These are phyloP conservation scores for Neodontobutis hainanensis DNA, from an alignment of 2,113 vertebrate species.

Conservation along the genomic window DNA sequence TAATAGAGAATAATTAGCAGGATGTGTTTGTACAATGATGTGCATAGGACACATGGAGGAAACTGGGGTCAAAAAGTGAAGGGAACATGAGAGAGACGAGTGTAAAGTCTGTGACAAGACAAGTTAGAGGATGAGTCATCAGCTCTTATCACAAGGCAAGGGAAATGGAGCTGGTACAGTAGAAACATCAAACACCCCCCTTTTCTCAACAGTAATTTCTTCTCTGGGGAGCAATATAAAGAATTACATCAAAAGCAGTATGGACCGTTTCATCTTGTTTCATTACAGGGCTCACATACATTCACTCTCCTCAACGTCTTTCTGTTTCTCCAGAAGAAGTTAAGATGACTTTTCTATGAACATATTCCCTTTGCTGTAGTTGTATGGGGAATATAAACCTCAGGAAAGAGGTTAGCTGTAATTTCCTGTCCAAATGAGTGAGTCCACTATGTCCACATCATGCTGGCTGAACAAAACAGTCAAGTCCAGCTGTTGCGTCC, in stretches of 20 bases:
- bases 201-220: constrained; percentile 17
- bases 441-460: constrained; percentile 50
- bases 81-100: constrained; percentile 8
- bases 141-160: constrained; percentile 37
- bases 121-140: constrained; percentile 66
- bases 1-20: constrained; percentile 16
- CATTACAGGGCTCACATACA: neutral
- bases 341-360: constrained; percentile 40
- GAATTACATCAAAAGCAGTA: constrained; percentile 12
- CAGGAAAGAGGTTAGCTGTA: constrained; percentile 52
- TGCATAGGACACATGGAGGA: neutral
- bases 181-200: constrained; percentile 6
- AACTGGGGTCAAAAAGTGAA: constrained; percentile 22
- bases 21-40: neutral
- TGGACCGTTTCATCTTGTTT: neutral
- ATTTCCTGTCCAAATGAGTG: constrained; percentile 74
- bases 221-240: constrained; percentile 24
- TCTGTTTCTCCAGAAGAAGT: constrained; percentile 20
- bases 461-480: constrained; percentile 15
- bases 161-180: constrained; percentile 34
- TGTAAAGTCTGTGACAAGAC: constrained; percentile 22
- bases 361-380: constrained; percentile 31
- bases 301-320: constrained; percentile 15
- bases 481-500: constrained; percentile 4
- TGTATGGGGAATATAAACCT: constrained; percentile 55